Percentiles rank a stretch among this genome's conserved stretches.
phyloP scores from a whole-genome alignment of 2,888 invertebrate species.

The Limnephilus lunatus region DNA sequence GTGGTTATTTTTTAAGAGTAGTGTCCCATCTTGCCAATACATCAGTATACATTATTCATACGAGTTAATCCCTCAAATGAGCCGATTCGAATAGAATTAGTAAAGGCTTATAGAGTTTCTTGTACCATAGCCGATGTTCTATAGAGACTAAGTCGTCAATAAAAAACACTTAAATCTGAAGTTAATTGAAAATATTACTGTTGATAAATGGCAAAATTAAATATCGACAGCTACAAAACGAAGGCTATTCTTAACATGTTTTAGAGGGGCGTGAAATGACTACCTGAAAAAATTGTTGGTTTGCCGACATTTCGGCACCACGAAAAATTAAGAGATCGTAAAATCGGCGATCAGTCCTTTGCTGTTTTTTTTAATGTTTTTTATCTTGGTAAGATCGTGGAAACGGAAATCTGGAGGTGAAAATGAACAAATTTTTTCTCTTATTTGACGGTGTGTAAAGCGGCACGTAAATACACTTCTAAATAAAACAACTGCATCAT shows the following conservation, averaged over 20 bases:
- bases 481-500: no score
- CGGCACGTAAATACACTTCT: no score
- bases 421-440: no score
- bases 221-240: background rate
- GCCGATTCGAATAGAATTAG: slow-evolving; percentile 40
- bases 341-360: background rate
- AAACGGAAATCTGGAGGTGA: no score
- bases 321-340: background rate
- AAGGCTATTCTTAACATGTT: background rate
- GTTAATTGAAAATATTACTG: slow-evolving; percentile 23
- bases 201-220: background rate
- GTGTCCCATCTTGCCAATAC: background rate
- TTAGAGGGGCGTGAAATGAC: background rate
- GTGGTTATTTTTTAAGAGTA: background rate
- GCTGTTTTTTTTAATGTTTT: background rate
- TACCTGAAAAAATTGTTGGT: background rate
- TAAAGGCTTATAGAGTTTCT: background rate
- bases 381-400: background rate
- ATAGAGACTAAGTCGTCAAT: background rate
- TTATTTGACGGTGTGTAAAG: no score
- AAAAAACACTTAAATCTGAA: slow-evolving; percentile 7
- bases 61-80: slow-evolving; percentile 34
- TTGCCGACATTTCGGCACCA: background rate
- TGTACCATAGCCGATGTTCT: slow-evolving; percentile 10
- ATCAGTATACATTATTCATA: slow-evolving; percentile 24